These are phyloP conservation scores for Riptortus pedestris DNA, from an alignment of 1,140 invertebrate genomes.

Conservation along the genomic window DNA sequence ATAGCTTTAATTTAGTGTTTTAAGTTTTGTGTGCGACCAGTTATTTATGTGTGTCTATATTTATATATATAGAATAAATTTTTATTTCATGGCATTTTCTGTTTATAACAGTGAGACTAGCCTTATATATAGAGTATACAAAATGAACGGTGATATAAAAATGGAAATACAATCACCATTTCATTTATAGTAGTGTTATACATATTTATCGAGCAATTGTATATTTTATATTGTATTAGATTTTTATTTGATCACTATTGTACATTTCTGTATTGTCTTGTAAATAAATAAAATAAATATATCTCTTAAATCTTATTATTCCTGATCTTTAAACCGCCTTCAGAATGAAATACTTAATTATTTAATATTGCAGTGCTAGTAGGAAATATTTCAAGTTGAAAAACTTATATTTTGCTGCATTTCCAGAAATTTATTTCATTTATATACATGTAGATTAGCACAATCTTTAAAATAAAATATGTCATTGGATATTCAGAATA, in stretches of 20 bases:
- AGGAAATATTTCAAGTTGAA: background rate
- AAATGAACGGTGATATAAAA: background rate
- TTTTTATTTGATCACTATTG: slow-evolving; percentile 14
- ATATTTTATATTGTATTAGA: slow-evolving; percentile 18
- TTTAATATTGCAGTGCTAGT: background rate
- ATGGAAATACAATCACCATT: background rate
- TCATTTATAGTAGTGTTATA: slow-evolving; percentile 5
- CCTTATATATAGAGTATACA: background rate
- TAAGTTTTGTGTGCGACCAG: background rate
- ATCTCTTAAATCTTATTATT: no score
- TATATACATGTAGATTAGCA: no score
- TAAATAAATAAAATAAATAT: slow-evolving; percentile 12
- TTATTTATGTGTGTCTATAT: background rate
- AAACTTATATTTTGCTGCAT: no score
- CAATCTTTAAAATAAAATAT: no score
- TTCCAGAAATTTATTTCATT: no score
- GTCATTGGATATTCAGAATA: no score
- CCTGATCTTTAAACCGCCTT: no score
- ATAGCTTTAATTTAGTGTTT: slow-evolving; percentile 15
- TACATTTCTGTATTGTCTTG: slow-evolving; percentile 14
- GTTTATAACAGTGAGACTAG: slow-evolving; percentile 11
- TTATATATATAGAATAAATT: background rate
- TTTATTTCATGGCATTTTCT: background rate
- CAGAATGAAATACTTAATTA: no score
- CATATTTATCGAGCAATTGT: slow-evolving; percentile 14